A percentile compares a stretch with the other conserved stretches of the same genome.
Conservation (phyloP, 2,113 vertebrate species). For the Sporophila hypoxantha region DNA sequence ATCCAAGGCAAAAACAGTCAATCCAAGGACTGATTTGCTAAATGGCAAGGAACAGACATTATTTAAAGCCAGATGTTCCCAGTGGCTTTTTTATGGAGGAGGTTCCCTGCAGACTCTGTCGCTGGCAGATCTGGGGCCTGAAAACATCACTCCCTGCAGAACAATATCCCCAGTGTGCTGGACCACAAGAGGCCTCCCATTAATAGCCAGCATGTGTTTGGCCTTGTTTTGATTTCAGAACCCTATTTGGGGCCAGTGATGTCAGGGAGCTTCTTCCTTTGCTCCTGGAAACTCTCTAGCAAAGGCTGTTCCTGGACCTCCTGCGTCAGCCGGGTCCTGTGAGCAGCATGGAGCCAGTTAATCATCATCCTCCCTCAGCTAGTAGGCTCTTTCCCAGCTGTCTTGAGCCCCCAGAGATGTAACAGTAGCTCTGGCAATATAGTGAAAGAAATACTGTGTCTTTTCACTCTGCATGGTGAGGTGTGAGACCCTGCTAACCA, state of each 20-base stretch:
- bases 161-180: background rate
- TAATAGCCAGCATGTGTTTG: background rate
- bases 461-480: background rate
- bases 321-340: background rate
- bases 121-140: background rate
- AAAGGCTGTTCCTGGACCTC: background rate
- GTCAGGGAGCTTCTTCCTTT: background rate
- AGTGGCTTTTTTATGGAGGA: background rate
- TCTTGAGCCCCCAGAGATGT: fast-evolving
- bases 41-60: background rate
- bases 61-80: conserved; percentile 47
- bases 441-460: fast-evolving
- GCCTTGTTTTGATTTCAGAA: background rate
- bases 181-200: background rate
- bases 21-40: background rate
- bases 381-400: background rate
- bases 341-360: background rate
- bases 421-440: fast-evolving
- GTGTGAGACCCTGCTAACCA: background rate
- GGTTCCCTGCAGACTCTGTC: background rate
- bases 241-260: background rate
- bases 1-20: background rate
- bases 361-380: background rate
- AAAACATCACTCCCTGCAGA: background rate
- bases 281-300: background rate